Percentiles rank a stretch among this genome's conserved stretches.
Evolutionary conservation across 2,113 vertebrate species (phyloP).

Genomic region (Stomatorhinus ivindoensis): DNA sequence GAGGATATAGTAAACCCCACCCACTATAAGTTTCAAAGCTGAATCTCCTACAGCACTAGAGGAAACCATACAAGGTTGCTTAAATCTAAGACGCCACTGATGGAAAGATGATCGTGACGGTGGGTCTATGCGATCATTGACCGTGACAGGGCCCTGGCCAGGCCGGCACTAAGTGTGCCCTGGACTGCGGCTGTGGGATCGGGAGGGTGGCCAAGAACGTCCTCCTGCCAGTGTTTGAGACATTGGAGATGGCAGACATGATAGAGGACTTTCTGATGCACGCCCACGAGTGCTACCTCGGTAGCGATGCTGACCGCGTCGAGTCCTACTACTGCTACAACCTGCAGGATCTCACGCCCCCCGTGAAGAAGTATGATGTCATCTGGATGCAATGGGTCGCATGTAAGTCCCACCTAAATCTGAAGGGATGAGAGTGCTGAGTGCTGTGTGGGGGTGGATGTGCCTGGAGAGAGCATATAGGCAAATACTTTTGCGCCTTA

Average conservation of each 20-base stretch:
- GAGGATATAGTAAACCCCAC: background rate
- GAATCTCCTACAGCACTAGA: background rate
- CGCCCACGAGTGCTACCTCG: slow-evolving; percentile 80
- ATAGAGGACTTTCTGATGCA: slow-evolving; percentile 84
- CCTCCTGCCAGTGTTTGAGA: slow-evolving; percentile 80
- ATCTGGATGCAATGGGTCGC: slow-evolving; percentile 98
- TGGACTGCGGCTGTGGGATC: slow-evolving; percentile 89
- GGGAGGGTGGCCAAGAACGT: slow-evolving; percentile 86
- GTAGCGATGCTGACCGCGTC: slow-evolving; percentile 66
- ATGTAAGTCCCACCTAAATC: slow-evolving; percentile 64
- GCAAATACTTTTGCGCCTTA: background rate
- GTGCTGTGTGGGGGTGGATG: background rate
- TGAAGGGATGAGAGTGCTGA: background rate
- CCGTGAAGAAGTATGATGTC: slow-evolving; percentile 74
- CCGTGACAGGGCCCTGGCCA: slow-evolving; percentile 73
- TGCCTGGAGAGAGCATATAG: background rate
- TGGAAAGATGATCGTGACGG: background rate
- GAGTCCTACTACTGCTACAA: slow-evolving; percentile 81
- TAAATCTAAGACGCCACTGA: background rate
- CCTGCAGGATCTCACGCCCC: slow-evolving; percentile 81
- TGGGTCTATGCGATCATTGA: background rate
- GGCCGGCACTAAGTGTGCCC: slow-evolving; percentile 70
- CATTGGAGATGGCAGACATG: slow-evolving; percentile 88
- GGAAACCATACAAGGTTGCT: background rate
- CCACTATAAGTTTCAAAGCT: background rate